These are phyloP conservation scores for Heliconius nattereri DNA, from an alignment of 1,140 invertebrate genomes.

Conservation along the genomic window DNA sequence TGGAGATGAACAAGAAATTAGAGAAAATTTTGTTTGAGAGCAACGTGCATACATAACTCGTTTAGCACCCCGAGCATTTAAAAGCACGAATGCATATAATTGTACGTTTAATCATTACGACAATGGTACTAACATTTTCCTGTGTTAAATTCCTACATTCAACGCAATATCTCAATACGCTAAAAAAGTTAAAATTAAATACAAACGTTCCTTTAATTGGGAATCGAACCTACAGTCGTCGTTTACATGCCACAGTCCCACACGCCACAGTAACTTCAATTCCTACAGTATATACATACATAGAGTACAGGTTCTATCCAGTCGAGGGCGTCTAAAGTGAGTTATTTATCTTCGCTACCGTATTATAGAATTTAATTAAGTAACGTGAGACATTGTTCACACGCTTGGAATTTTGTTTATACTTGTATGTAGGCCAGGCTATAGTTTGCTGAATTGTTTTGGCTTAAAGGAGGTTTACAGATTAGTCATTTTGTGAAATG, in stretches of 20 bases:
- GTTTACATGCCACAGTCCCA: no score
- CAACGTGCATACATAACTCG: conserved; percentile 48
- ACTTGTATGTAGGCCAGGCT: not conserved
- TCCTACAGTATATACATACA: not conserved
- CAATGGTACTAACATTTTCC: not conserved
- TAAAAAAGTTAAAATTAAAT: no score
- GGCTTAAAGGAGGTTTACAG: not conserved
- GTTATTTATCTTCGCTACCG: conserved; percentile 70
- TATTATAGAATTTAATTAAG: conserved; percentile 78
- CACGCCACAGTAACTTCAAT: not conserved
- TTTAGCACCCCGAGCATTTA: conserved; percentile 48
- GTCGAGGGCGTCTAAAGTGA: conserved; percentile 40
- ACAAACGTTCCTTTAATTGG: no score
- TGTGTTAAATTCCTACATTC: no score
- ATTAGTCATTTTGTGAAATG: no score
- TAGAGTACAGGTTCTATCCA: conserved; percentile 46
- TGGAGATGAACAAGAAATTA: not conserved
- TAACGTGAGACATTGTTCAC: conserved; percentile 64
- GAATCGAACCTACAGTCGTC: no score
- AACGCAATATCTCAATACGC: no score
- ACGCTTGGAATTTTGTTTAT: conserved; percentile 58
- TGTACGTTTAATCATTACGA: conserved; percentile 12
- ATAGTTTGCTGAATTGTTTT: not conserved
- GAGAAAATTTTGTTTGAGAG: conserved; percentile 53
- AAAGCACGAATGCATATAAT: conserved; percentile 38